phyloP scores from a whole-genome alignment of 2,888 invertebrate genomes.

The Antitype chi region DNA sequence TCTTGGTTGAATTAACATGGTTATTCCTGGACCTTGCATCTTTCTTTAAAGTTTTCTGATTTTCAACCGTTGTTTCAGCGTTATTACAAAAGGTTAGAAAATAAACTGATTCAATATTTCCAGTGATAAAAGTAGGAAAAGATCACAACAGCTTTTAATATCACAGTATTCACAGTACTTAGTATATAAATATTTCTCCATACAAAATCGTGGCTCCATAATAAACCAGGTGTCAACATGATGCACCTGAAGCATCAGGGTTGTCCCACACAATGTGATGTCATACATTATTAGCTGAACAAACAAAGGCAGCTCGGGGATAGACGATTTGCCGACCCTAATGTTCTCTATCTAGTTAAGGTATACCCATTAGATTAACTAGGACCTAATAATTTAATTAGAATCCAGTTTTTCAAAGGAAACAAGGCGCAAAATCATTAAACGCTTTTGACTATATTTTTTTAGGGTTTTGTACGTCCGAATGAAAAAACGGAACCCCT shows the following conservation, averaged over 20 bases:
- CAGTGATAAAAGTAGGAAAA: background rate
- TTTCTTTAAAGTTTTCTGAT: background rate
- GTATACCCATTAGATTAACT: background rate
- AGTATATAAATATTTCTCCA: background rate
- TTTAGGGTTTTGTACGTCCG: background rate
- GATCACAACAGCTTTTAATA: background rate
- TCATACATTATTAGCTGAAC: slow-evolving; percentile 69
- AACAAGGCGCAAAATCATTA: background rate
- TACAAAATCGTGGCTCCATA: slow-evolving; percentile 30
- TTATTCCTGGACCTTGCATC: slow-evolving; percentile 4
- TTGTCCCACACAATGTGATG: slow-evolving; percentile 67
- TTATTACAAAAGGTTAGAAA: background rate
- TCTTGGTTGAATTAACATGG: slow-evolving; percentile 37
- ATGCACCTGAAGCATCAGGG: slow-evolving; percentile 65
- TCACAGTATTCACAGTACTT: background rate
- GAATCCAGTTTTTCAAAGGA: background rate
- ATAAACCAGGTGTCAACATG: slow-evolving; percentile 71
- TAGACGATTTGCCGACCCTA: slow-evolving; percentile 57
- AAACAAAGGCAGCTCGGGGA: slow-evolving; percentile 65
- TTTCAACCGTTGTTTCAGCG: background rate
- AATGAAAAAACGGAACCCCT: background rate
- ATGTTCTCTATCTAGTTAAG: slow-evolving; percentile 8
- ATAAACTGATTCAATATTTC: background rate
- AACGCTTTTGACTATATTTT: background rate
- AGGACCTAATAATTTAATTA: background rate